A percentile compares a stretch with the other conserved stretches of the same genome.
phyloP scores from a whole-genome alignment of 2,113 vertebrate species.

The Apteryx mantelli region DNA sequence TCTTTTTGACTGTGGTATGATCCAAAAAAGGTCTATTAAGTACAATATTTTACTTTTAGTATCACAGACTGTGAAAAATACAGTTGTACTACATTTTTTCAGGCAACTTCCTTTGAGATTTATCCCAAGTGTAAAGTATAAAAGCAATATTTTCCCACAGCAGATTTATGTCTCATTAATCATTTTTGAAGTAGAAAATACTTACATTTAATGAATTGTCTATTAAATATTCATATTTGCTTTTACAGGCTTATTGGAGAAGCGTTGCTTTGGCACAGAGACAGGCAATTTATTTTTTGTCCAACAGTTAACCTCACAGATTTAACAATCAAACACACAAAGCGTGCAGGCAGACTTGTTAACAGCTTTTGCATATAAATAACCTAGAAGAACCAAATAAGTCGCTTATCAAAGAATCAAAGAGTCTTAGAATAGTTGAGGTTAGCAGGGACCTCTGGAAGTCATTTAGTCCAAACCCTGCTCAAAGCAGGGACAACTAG shows the following conservation, averaged over 20 bases:
- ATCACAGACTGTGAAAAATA: background rate
- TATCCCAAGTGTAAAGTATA: background rate
- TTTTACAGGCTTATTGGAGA: slow-evolving; percentile 9
- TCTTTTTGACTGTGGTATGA: background rate
- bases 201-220: background rate
- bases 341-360: background rate
- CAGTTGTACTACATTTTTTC: background rate
- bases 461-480: background rate
- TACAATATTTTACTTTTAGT: background rate
- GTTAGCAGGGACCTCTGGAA: background rate
- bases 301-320: slow-evolving; percentile 16
- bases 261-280: slow-evolving; percentile 8
- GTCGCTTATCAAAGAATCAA: background rate
- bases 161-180: slow-evolving; percentile 2
- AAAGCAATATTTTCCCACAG: background rate
- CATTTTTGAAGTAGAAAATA: slow-evolving; percentile 3
- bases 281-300: slow-evolving; percentile 18
- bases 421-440: background rate
- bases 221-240: slow-evolving; percentile 33
- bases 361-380: background rate
- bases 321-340: slow-evolving; percentile 8
- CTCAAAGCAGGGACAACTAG: background rate
- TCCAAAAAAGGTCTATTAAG: background rate
- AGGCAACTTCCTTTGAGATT: background rate
- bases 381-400: background rate